phyloP scores from a whole-genome alignment of 1,140 invertebrate genomes.

The Drosophila mojavensis region DNA sequence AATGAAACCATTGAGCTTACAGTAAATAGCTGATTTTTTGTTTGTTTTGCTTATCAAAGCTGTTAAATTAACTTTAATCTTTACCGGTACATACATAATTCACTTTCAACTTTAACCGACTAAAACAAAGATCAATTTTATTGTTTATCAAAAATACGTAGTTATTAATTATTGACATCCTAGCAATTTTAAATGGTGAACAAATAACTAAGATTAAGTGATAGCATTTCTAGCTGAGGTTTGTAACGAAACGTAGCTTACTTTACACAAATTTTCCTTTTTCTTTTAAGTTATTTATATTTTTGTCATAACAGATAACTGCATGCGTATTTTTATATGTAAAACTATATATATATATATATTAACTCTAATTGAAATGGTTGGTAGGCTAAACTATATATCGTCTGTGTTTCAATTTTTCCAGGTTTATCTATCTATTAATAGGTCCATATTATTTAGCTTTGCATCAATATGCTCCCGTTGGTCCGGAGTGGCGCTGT shows the following conservation, averaged over 20 bases:
- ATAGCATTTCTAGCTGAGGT: slow-evolving; percentile 1
- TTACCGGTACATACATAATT: not conserved
- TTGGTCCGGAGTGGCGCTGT: not conserved
- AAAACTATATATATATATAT: slow-evolving; percentile 18
- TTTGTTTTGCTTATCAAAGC: not conserved
- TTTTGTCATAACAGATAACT: slow-evolving; percentile 19
- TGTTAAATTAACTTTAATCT: not conserved
- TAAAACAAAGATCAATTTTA: slow-evolving; percentile 50
- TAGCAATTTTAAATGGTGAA: slow-evolving; percentile 37
- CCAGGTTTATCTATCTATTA: slow-evolving; percentile 26
- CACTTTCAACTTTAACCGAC: not conserved
- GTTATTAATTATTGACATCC: slow-evolving; percentile 13
- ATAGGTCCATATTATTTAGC: slow-evolving; percentile 12
- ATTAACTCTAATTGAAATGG: slow-evolving; percentile 21
- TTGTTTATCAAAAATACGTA: slow-evolving; percentile 33
- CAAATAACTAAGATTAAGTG: slow-evolving; percentile 50
- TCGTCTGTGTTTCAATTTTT: slow-evolving; percentile 9
- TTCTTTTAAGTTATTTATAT: not conserved
- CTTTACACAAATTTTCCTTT: slow-evolving; percentile 7
- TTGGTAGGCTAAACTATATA: slow-evolving; percentile 21
- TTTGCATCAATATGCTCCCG: slow-evolving; percentile 23
- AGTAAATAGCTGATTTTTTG: not conserved
- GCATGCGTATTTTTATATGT: slow-evolving; percentile 19
- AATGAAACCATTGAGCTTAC: not conserved
- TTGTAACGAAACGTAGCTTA: slow-evolving; percentile 34